Base-by-base conservation (phyloP, 2,888 invertebrate genomes). In the Polydesmus complanatus region DNA sequence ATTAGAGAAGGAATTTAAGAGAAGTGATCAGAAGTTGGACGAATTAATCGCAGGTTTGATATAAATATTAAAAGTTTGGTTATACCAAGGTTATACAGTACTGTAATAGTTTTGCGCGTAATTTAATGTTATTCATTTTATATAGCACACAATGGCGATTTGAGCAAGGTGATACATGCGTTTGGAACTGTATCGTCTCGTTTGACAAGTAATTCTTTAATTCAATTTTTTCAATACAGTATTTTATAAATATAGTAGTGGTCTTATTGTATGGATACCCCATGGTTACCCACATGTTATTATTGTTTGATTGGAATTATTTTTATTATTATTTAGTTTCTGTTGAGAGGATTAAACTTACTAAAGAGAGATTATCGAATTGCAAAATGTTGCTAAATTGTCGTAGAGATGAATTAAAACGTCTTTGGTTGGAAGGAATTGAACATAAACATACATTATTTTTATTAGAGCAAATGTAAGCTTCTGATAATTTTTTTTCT, bases 391-490 rank as follows among this genome's bases (percentile, higher is more conserved):
- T 97, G 60, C 76, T 98, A 64, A 85, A 91, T 64, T 88, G 95
- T 73, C 83, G 92, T 60, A 80, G 94, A 48, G 95, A 95, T 70
- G 97, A 97, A 72, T 77, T 98, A 63, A 85, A 89, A 69, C 85
- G 92, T 66, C 79, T 97, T 61, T 97, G 96, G 94, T 80, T 89
- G 3, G 95, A 96, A 73, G 91, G 93, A 1, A 82, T 96, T n/a
- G 93, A 97, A 70, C 94, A 96, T 70, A 91, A 92, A 71, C 86
- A 93, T 71, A 88, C 92, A 61, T 74, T 94, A 51, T 82, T 87
- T 66, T 82, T 95, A 75, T 75, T 96, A 52, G 88, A 93, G 68
- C 88, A 94, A 75, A 91, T 95, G 88, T 88, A 73, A 78, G 81
- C 75, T 51, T 14, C 2, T 53, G 3, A 37, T n/a, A 18, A 14